Base-by-base conservation (phyloP, 2,797 vertebrate species). In the Delichon dasypus region DNA sequence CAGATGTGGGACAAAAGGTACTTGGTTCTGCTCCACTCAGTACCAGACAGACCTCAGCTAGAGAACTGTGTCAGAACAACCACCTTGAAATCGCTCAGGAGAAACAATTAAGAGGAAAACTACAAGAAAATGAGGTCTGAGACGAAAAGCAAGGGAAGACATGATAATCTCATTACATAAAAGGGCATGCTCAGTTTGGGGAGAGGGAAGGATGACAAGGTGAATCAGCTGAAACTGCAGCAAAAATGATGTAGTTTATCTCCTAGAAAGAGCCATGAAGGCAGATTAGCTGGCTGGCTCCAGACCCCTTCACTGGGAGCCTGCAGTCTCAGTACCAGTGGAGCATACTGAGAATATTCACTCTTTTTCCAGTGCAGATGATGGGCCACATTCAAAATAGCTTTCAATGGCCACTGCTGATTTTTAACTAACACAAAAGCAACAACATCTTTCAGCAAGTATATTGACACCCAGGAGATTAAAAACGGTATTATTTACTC, bases 151-250 rank as follows among this genome's bases (percentile, higher is more conserved):
- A 78, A 88, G 40, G 58, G 29, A 76, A 82, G 50, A 85, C 45
- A 64, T 0, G 2, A 72, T 74, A 78, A 88, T 71, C 73, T 72
- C 47, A 72, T 94, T 93, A 88, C 27, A 66, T 12, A 66, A 57
- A 88, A 88, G 30, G 57, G 27, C 75, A 88, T 42, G 51, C 60
- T 94, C 85, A 48, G 1, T 85, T 25, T 81, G 83, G 45, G 54
- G 20, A 81, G 66, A 71, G 57, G 80, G 42, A 83, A 65, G 60
- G 83, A 86, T 77, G 57, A 75, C 76, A 91, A 81, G 36, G 90
- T 34, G 26, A 68, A 90, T 93, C 83, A 75, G 85, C 60, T 86
- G 73, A 90, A 96, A 75, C 47, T 34, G 73, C 76, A 88, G 44
- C 54, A 93, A 89, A 96, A 93, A 23, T 25, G 4, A 78, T 57